Evolutionary conservation across 2,888 invertebrate genomes (phyloP).

Genomic region (Polydrusus tereticollis): DNA sequence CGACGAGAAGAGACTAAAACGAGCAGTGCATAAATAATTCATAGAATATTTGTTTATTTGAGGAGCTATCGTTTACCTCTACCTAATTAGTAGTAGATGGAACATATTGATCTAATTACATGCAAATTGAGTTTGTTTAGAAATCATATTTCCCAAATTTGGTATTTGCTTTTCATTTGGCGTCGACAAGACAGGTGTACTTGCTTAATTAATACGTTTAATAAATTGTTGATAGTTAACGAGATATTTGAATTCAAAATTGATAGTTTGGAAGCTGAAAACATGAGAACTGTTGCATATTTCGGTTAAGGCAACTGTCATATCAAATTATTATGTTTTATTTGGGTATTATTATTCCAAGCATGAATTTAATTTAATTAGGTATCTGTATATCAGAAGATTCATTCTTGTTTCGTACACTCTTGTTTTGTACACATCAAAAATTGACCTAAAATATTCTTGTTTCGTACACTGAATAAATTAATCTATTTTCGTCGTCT

Average conservation of each 20-base stretch:
- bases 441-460: no score
- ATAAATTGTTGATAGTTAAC: neutral
- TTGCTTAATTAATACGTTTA: neutral
- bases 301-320: neutral
- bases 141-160: neutral
- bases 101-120: constrained; percentile 1
- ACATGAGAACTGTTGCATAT: neutral
- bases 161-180: neutral
- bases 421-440: no score
- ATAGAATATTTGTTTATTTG: constrained; percentile 3
- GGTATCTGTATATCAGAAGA: no score
- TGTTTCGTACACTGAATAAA: no score
- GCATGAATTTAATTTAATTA: neutral
- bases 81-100: neutral
- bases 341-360: neutral
- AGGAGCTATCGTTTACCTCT: constrained; percentile 1
- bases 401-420: no score
- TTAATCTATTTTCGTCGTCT: no score
- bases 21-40: neutral
- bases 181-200: neutral
- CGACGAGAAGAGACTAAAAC: no score
- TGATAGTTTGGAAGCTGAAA: neutral
- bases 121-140: constrained; percentile 4
- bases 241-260: neutral
- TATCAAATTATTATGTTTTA: neutral